Evolutionary conservation across 2,797 vertebrate species (phyloP).

Genomic region (Cirrhinus mrigala): DNA sequence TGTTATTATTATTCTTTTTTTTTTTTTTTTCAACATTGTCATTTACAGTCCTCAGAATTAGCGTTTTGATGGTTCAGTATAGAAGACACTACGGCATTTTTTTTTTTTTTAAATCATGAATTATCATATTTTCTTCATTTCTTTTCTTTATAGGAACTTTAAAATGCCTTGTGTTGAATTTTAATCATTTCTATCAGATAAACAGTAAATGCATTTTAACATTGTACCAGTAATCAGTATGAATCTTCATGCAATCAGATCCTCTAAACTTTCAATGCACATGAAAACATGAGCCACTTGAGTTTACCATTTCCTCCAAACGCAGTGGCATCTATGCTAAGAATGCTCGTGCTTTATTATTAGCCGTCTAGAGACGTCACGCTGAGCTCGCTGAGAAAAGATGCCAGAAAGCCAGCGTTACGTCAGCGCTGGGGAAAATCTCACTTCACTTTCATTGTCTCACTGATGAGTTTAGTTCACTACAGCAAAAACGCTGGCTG

Average conservation of each 20-base stretch:
- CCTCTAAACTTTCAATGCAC: neutral
- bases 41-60: neutral
- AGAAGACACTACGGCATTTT: neutral
- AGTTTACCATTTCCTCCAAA: neutral
- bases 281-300: neutral
- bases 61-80: neutral
- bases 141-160: too few relatives aligned
- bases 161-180: neutral
- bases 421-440: constrained; percentile 7
- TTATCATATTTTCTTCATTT: neutral
- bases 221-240: neutral
- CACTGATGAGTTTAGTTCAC: neutral
- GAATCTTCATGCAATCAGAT: neutral
- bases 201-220: constrained; percentile 21
- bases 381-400: neutral
- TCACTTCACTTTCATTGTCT: neutral
- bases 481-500: neutral
- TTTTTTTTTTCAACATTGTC: neutral
- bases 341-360: neutral
- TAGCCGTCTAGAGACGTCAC: neutral
- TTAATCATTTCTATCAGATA: constrained; percentile 31
- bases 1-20: too few relatives aligned
- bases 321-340: neutral
- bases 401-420: neutral
- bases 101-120: neutral